These are phyloP conservation scores for Eurypyga helias DNA, from an alignment of 2,113 vertebrate species.

Conservation along the genomic window DNA sequence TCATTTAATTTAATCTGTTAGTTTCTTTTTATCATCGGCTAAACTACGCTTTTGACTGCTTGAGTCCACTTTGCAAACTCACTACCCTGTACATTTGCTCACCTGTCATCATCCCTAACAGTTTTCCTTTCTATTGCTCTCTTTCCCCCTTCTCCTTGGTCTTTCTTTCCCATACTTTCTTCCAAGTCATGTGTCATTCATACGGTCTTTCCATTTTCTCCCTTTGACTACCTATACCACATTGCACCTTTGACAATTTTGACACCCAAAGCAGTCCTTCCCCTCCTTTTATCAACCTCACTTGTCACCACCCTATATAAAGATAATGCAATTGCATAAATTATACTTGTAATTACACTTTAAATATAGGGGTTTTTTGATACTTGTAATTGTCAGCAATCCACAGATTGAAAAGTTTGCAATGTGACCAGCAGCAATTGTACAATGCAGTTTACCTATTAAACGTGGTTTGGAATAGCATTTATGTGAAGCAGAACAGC, in stretches of 20 bases:
- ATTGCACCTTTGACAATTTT: neutral
- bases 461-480: neutral
- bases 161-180: neutral
- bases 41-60: neutral
- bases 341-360: neutral
- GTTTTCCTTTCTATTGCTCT: neutral
- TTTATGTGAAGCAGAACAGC: neutral
- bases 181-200: neutral
- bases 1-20: neutral
- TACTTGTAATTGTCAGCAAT: neutral
- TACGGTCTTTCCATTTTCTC: neutral
- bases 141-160: neutral
- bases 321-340: neutral
- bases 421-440: neutral
- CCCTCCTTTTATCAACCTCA: neutral
- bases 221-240: neutral
- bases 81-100: neutral
- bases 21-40: neutral
- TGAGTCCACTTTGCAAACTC: neutral
- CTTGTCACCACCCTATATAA: neutral
- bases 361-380: neutral
- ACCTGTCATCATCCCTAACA: neutral
- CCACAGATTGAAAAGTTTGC: neutral
- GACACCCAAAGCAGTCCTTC: neutral
- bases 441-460: neutral